These are phyloP conservation scores for Urocynchramus pylzowi DNA, from an alignment of 2,113 vertebrate genomes.

Conservation along the genomic window DNA sequence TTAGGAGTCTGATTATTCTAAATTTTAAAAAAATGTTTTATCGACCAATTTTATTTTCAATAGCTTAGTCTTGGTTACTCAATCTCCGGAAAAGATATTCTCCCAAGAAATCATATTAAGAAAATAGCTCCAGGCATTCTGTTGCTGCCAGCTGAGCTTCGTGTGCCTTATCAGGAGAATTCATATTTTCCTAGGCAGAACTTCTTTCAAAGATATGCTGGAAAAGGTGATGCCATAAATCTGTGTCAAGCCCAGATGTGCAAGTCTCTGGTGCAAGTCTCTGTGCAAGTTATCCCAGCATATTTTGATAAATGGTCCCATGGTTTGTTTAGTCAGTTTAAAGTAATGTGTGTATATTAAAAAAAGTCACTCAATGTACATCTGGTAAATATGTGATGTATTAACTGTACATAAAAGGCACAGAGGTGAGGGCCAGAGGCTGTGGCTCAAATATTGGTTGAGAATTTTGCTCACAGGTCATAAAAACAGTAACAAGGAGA, in stretches of 20 bases:
- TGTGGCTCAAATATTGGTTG: neutral
- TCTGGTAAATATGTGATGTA: neutral
- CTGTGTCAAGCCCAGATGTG: neutral
- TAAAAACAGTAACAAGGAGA: neutral
- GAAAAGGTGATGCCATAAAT: conserved; percentile 1
- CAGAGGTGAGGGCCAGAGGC: neutral
- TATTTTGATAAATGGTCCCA: neutral
- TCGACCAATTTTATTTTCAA: neutral
- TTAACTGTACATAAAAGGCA: neutral
- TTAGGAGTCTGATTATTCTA: neutral
- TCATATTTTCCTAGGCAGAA: neutral
- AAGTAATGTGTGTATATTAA: neutral
- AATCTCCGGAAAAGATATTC: neutral
- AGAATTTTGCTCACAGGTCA: neutral
- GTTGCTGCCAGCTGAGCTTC: neutral
- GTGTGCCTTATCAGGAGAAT: neutral
- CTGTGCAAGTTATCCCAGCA: neutral
- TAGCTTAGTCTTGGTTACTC: neutral
- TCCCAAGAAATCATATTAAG: neutral
- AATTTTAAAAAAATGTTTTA: neutral
- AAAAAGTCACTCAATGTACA: neutral
- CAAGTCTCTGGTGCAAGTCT: neutral
- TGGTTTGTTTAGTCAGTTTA: neutral
- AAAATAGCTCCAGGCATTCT: neutral
- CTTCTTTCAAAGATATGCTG: neutral